A percentile compares a stretch with the other conserved stretches of the same genome.
phyloP scores from a whole-genome alignment of 2,113 vertebrate genomes.

The Ranitomeya variabilis region DNA sequence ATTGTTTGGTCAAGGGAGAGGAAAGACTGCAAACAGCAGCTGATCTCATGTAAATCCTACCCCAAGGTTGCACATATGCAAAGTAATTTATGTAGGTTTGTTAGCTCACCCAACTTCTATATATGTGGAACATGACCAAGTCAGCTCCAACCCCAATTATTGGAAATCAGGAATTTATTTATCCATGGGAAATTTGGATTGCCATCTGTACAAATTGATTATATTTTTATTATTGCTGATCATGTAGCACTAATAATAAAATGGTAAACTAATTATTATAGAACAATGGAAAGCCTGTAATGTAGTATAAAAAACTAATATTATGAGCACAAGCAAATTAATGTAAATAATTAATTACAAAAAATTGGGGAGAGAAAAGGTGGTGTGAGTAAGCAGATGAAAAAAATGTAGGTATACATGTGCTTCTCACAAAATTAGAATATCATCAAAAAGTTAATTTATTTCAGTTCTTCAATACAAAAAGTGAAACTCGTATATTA shows the following conservation, averaged over 20 bases:
- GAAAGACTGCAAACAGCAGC: slow-evolving; percentile 1
- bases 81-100: neutral
- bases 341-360: neutral
- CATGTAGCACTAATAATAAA: neutral
- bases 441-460: too few relatives aligned
- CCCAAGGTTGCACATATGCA: neutral
- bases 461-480: too few relatives aligned
- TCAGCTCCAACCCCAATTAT: neutral
- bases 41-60: neutral
- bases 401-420: too few relatives aligned
- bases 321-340: neutral
- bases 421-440: too few relatives aligned
- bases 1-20: neutral
- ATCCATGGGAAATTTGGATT: neutral
- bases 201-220: neutral
- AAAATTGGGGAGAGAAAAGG: neutral
- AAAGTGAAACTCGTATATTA: too few relatives aligned
- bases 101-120: neutral
- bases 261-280: neutral
- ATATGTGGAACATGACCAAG: neutral
- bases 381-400: too few relatives aligned
- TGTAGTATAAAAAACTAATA: neutral
- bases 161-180: neutral
- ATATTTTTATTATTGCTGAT: neutral
- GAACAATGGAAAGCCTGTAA: neutral